Conservation (phyloP, 2,888 invertebrate genomes). For the Nomada ferruginata region DNA sequence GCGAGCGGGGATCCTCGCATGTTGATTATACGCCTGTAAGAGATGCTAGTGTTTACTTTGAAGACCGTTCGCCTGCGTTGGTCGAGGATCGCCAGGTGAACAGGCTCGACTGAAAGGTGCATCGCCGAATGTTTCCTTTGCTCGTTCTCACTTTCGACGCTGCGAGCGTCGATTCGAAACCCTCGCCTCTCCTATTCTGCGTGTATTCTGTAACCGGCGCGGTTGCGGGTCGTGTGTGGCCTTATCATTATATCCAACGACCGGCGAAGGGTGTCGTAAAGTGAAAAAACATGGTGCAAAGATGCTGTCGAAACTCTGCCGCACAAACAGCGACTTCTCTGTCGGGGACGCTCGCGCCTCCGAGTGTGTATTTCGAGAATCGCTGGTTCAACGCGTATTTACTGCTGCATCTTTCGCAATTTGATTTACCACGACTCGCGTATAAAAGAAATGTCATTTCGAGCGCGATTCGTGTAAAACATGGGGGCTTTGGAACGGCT, state of each 20-base stretch:
- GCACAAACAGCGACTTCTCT: too few species aligned
- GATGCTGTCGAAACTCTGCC: constrained; percentile 54
- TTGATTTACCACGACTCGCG: too few species aligned
- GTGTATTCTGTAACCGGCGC: constrained; percentile 48
- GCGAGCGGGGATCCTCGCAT: background rate
- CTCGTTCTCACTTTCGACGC: constrained; percentile 48
- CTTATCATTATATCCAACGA: constrained; percentile 54
- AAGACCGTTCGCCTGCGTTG: background rate
- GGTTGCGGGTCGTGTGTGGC: constrained; percentile 56
- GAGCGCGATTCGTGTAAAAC: background rate
- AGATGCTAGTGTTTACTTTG: constrained; percentile 5
- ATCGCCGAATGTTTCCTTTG: constrained; percentile 31
- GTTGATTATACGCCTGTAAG: background rate
- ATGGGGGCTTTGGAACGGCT: too few species aligned
- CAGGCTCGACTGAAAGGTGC: constrained; percentile 23
- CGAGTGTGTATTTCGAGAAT: too few species aligned
- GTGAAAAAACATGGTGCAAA: constrained; percentile 39
- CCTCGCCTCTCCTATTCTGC: constrained; percentile 47
- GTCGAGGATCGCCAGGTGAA: constrained; percentile 12
- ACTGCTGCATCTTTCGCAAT: too few species aligned
- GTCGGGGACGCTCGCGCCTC: too few species aligned
- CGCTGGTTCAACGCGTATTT: too few species aligned
- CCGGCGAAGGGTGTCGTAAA: constrained; percentile 41
- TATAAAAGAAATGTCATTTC: too few species aligned
- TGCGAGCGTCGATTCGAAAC: constrained; percentile 33